Evolutionary conservation across 2,888 invertebrate genomes (phyloP).

Genomic region (Yponomeuta evonymella): DNA sequence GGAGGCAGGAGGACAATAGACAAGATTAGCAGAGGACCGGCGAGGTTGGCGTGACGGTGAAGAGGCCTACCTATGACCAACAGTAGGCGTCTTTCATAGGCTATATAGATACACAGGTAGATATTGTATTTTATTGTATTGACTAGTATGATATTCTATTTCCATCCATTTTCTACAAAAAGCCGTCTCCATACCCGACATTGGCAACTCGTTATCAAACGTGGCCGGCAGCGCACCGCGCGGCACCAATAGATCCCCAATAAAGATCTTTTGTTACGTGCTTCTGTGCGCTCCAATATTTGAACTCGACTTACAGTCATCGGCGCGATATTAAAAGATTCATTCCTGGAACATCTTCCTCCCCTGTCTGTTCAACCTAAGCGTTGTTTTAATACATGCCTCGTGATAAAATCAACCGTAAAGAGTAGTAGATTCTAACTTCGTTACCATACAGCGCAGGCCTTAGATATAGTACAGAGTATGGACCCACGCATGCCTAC

Average conservation of each 20-base stretch:
- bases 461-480: no score
- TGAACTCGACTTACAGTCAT: constrained; percentile 41
- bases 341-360: constrained; percentile 40
- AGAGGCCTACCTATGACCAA: no score
- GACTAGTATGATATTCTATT: background rate
- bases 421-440: no score
- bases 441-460: no score
- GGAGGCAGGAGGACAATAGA: no score
- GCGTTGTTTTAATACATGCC: background rate
- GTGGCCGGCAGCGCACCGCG: constrained; percentile 37
- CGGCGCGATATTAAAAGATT: constrained; percentile 65
- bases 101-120: no score
- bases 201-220: constrained; percentile 58
- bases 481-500: no score
- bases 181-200: constrained; percentile 25
- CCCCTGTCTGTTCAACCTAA: background rate
- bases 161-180: constrained; percentile 3
- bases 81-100: no score
- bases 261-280: constrained; percentile 62
- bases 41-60: no score
- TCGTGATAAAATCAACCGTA: background rate
- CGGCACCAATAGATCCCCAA: constrained; percentile 55
- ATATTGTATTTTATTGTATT: no score
- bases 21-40: no score
- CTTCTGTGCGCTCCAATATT: constrained; percentile 54